Base-by-base conservation (phyloP, 2,888 invertebrate species). In the Merodon equestris region DNA sequence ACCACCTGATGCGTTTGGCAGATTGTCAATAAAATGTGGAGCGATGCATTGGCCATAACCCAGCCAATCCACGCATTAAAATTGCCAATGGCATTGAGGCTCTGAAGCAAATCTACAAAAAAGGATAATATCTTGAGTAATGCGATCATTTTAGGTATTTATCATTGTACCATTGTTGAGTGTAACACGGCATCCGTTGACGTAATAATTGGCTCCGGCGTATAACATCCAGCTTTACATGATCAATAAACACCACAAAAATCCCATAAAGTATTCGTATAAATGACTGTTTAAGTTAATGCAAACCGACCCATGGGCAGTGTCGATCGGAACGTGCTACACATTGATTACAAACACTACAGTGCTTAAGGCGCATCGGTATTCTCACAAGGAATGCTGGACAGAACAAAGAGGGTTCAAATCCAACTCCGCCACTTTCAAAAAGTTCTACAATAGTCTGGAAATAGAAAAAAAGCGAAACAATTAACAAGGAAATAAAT, bases 271-370 rank as follows among this genome's bases (percentile, higher is more conserved):
- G n/a, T n/a, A n/a, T n/a, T n/a, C n/a, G 89, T 96, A 94, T 84
- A 94, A 94, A 90, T 99, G 98, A 89, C 97, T 97, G 85, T 94
- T 94, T 50, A 94, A 93, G 68, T 96, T 98, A 86, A 99, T 97
- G 89, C 99, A 99, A 90, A 85, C 95, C 96, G 76, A 99, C 96
- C 99, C 99, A 99, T n/a, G 98, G 98, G 89, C 98, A 98, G 90
- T 99, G 98, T 90, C 99, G 98, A 91, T 99, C 98, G 90, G 98
- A 98, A 87, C 95, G 94, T 63, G 97, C 97, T 36, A 99, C 96
- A 90, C 98, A 99, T 86, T 95, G 93, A 91, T 98, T 96, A 90
- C 98, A 98, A 61, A 96, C 93, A 70, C 96, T 94, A 91, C 99
- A 99, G 90, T 99, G 99, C 90, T 99, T 99, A 82, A 98, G 98